Base-by-base conservation (phyloP, 2,113 vertebrate genomes). In the Sylvietta virens region DNA sequence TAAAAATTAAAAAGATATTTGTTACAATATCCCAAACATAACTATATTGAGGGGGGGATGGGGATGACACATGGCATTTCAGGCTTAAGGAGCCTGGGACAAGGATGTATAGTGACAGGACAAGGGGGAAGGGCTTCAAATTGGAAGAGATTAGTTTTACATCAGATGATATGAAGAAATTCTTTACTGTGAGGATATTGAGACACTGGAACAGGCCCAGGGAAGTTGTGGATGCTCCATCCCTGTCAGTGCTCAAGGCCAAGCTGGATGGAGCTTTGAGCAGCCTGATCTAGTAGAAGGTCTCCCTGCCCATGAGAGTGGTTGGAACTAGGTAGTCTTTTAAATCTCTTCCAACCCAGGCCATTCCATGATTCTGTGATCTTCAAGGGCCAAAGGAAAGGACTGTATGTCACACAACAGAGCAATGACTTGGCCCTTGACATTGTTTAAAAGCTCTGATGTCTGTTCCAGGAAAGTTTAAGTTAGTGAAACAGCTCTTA, bases 11-110 rank as follows among this genome's bases (percentile, higher is more conserved):
- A 60, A 71, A 69, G 14, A 17, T 67, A 27, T 7, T 40, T 77
- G 27, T 61, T 81, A 17, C 19, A 67, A 10, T 40, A 82, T 76
- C 28, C 28, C 37, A 86, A 57, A 61, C 10, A 4, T 69, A 51
- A 58, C 13, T 53, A 1, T 22, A 7, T 10, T 20, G n/a, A 5
- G 4, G 6, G 6, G 7, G 1, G 5, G 2, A n/a, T 4, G 6
- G 11, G 7, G 18, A 27, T 82, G 54, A 5, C 35, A 23, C 22
- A 3, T 35, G 15, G 24, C 26, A 31, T 60, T n/a, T 67, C 3
- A 26, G 35, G 40, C 13, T 66, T 67, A 40, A 64, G 48, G 48
- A 67, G 13, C n/a, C 16, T 16, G 8, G 35, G 33, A 20, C 16
- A 39, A 18, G 20, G 35, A 17, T 14, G 19, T 22, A 17, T 53